These are phyloP conservation scores for Bettongia penicillata DNA, from an alignment of 2,113 vertebrate species.

Conservation along the genomic window DNA sequence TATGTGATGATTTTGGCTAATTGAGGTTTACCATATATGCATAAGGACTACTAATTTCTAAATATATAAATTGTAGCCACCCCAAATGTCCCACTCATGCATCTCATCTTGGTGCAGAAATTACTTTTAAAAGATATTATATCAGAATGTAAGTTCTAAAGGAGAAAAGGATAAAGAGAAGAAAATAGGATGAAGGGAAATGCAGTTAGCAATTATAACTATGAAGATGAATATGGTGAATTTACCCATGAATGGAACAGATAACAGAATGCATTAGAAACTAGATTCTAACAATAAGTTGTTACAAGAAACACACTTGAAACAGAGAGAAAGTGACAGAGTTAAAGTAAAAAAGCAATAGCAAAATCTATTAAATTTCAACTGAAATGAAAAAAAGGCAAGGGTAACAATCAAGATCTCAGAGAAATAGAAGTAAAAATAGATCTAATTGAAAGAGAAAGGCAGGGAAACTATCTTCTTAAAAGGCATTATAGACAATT, in stretches of 20 bases:
- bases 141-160: background rate
- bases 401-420: too few species aligned
- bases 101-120: background rate
- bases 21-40: background rate
- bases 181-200: background rate
- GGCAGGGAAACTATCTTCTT: background rate
- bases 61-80: background rate
- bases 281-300: background rate
- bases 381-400: too few species aligned
- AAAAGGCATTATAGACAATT: background rate
- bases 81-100: background rate
- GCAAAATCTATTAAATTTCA: too few species aligned
- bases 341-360: background rate
- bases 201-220: background rate
- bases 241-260: background rate
- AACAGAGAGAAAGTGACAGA: background rate
- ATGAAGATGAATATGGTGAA: background rate
- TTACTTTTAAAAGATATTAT: background rate
- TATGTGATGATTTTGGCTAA: background rate
- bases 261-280: background rate
- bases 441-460: too few species aligned
- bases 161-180: background rate
- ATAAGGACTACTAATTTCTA: background rate
- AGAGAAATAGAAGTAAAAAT: too few species aligned
- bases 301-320: background rate